phyloP scores from a whole-genome alignment of 2,113 vertebrate species.

The Nerophis lumbriciformis region DNA sequence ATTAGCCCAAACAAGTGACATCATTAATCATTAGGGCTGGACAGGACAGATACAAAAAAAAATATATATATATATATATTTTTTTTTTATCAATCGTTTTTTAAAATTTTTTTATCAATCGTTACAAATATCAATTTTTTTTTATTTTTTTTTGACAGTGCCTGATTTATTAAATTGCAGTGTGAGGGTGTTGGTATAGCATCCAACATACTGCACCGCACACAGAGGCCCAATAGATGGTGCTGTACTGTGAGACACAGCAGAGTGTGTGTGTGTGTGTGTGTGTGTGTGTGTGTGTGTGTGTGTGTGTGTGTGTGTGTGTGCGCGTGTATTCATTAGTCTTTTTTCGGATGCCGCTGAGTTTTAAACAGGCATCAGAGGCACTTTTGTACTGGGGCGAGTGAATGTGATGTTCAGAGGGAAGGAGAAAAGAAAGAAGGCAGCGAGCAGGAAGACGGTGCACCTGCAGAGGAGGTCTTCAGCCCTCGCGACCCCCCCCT shows the following conservation, averaged over 20 bases:
- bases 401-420: constrained; percentile 64
- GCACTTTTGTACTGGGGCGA: constrained; percentile 54
- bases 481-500: constrained; percentile 43
- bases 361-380: constrained; percentile 54
- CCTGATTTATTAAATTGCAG: no score
- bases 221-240: constrained; percentile 62
- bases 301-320: not conserved
- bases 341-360: constrained; percentile 9
- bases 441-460: constrained; percentile 60
- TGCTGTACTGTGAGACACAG: constrained; percentile 53
- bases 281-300: constrained; percentile 4
- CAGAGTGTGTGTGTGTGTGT: not conserved
- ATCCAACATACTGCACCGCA: constrained; percentile 38
- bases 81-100: no score
- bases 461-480: constrained; percentile 69
- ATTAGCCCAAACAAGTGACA: no score
- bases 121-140: no score
- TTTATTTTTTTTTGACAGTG: no score
- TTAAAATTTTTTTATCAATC: no score
- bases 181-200: no score
- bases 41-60: no score
- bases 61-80: no score
- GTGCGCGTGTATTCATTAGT: constrained; percentile 18
- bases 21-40: no score
- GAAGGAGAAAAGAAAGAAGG: constrained; percentile 55